Evolutionary conservation across 2,888 invertebrate genomes (phyloP).

Genomic region (Amaurobius ferox): DNA sequence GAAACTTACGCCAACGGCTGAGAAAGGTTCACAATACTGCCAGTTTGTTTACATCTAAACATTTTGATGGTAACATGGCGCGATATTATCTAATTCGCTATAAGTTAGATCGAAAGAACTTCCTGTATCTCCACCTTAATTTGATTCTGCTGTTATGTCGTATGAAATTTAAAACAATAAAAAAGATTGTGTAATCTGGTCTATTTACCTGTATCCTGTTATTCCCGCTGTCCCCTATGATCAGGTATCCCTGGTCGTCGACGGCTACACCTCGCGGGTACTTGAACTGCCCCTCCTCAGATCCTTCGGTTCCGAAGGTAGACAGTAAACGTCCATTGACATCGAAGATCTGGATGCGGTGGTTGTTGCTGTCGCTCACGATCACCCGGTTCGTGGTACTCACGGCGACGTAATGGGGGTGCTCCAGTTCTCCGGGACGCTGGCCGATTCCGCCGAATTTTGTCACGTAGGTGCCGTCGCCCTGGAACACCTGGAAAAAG

Average conservation of each 20-base stretch:
- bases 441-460: constrained; percentile 96
- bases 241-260: constrained; percentile 97
- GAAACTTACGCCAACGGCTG: too few relatives aligned
- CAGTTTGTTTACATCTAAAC: too few relatives aligned
- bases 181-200: too few relatives aligned
- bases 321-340: constrained; percentile 94
- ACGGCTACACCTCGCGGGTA: constrained; percentile 99
- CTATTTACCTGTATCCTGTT: constrained; percentile 90
- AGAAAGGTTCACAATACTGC: too few relatives aligned
- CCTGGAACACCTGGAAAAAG: constrained; percentile 91
- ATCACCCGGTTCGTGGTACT: constrained; percentile 96
- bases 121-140: too few relatives aligned
- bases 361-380: constrained; percentile 98
- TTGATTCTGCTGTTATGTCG: too few relatives aligned
- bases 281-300: constrained; percentile 97
- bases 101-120: too few relatives aligned
- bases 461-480: constrained; percentile 97
- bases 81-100: too few relatives aligned
- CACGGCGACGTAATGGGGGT: constrained; percentile 98
- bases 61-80: too few relatives aligned
- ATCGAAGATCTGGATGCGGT: constrained; percentile 96
- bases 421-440: constrained; percentile 93
- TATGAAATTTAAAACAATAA: too few relatives aligned
- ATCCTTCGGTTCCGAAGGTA: constrained; percentile 95
- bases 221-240: constrained; percentile 98